Base-by-base conservation (phyloP, 2,113 vertebrate species). In the Cettia cetti region DNA sequence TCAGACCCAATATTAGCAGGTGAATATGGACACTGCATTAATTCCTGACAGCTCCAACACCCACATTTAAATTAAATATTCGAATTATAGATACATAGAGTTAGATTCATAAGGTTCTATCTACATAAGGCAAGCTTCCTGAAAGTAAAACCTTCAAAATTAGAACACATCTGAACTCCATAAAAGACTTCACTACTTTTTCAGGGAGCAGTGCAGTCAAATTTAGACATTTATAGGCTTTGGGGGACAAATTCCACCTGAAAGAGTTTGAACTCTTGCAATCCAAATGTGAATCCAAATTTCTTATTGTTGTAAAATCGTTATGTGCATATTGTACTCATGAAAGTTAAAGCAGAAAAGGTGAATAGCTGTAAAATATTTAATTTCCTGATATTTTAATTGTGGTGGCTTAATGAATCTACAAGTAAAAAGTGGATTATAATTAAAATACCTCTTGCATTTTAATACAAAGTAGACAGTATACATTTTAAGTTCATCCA, bases 321-420 rank as follows among this genome's bases (percentile, higher is more conserved):
- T 89, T 81, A 40, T 39, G n/a, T 27, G 26, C 75, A 78, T 76
- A 56, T 40, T 86, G 82, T 68, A 92, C 27, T 66, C 21, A 8
- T 27, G 57, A 84, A 95, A 71, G 30, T 50, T 71, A 27, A 81
- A 90, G 30, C 0, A 71, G 80, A 37, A 84, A 84, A 89, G n/a
- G 47, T 40, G 56, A 83, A 89, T n/a, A 72, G 50, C 53, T 80
- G 57, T 57, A 82, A 94, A 91, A 96, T 45, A 18, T 91, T 93
- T 91, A 14, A 96, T 95, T 93, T 96, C 95, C 94, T 90, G 75
- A 5, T 30, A 47, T 49, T 91, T 93, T 75, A 92, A 78, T 84
- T 87, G 26, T 15, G 40, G 56, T 40, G 17, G 9, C 64, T 90
- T 87, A 85, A 95, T 47, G 56, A 90, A 91, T 45, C 37, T 52